Conservation (phyloP, 2,888 invertebrate genomes). For the Mayetiola destructor region DNA sequence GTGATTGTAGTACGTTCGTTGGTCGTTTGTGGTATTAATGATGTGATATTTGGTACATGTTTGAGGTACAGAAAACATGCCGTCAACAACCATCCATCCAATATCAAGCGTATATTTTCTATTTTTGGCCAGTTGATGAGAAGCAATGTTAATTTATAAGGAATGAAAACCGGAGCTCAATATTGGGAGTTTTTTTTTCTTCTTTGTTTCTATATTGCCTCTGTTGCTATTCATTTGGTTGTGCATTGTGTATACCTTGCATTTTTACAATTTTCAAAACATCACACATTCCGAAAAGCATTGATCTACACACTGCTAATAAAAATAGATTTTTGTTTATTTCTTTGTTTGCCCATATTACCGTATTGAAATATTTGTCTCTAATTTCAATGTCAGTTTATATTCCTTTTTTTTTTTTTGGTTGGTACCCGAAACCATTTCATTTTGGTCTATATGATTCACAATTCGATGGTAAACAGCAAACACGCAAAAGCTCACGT, state of each 20-base stretch:
- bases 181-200: no score
- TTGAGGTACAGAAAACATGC: no score
- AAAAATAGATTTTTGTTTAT: constrained; percentile 8
- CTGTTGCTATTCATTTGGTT: constrained; percentile 10
- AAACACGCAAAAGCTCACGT: no score
- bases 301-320: neutral
- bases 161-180: no score
- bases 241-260: neutral
- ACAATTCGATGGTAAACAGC: no score
- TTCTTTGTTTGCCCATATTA: constrained; percentile 5
- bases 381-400: constrained; percentile 1
- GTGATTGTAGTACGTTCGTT: no score
- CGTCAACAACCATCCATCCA: no score
- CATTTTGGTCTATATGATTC: no score
- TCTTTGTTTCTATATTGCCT: no score
- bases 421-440: no score
- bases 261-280: constrained; percentile 8
- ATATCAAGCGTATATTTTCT: neutral
- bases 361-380: neutral
- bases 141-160: constrained; percentile 8
- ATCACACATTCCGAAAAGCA: neutral
- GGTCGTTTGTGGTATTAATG: no score
- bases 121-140: neutral
- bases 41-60: no score
- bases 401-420: neutral